phyloP scores from a whole-genome alignment of 1,140 invertebrate species.

The Sminthurinus signatus region DNA sequence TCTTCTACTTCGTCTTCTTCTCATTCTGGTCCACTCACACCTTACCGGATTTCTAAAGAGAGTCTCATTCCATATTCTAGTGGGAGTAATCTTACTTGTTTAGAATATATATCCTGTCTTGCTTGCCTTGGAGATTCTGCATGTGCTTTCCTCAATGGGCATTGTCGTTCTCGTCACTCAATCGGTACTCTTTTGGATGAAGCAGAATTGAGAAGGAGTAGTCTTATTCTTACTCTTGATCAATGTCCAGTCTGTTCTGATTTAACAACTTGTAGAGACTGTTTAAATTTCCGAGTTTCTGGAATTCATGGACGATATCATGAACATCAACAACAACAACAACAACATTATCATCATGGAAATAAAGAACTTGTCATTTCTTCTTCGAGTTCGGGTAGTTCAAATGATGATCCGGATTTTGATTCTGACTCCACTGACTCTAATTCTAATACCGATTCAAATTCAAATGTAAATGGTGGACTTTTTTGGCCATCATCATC shows the following conservation, averaged over 20 bases:
- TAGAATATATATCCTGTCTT: slow-evolving; percentile 71
- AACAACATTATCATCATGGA: too few species aligned
- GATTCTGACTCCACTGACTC: not conserved
- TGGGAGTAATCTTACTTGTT: slow-evolving; percentile 57
- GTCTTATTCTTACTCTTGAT: slow-evolving; percentile 55
- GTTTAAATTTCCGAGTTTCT: too few species aligned
- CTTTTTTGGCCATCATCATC: slow-evolving; percentile 47
- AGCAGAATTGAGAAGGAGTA: slow-evolving; percentile 11
- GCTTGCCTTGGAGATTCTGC: slow-evolving; percentile 78
- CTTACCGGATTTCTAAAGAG: slow-evolving; percentile 18
- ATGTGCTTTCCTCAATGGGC: slow-evolving; percentile 78
- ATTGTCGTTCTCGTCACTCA: slow-evolving; percentile 13
- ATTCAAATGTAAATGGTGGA: too few species aligned
- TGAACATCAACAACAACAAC: too few species aligned
- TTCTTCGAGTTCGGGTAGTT: too few species aligned
- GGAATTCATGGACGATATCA: too few species aligned
- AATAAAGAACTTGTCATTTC: too few species aligned
- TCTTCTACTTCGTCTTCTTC: too few species aligned
- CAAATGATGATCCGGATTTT: too few species aligned
- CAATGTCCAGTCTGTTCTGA: slow-evolving; percentile 81
- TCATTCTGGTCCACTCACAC: not conserved
- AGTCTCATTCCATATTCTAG: slow-evolving; percentile 26
- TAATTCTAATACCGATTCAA: too few species aligned
- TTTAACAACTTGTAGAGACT: slow-evolving; percentile 60
- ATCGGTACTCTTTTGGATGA: slow-evolving; percentile 33